Evolutionary conservation across 2,797 vertebrate species (phyloP).

Genomic region (Columba guinea): DNA sequence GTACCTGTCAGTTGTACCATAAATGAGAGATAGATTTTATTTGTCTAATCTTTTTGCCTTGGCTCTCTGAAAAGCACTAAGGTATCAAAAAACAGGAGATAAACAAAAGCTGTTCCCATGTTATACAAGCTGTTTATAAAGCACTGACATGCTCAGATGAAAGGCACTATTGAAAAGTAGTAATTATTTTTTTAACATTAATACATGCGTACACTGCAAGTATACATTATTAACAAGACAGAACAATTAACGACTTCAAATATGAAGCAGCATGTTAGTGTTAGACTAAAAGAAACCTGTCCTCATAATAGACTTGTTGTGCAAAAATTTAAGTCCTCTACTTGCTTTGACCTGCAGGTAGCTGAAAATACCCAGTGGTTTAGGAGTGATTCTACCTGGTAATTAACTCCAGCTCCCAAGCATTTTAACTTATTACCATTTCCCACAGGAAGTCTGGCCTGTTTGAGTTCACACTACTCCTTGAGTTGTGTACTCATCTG

Average conservation of each 20-base stretch:
- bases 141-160: slow-evolving; percentile 36
- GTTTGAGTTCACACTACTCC: background rate
- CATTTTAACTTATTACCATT: slow-evolving; percentile 16
- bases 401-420: background rate
- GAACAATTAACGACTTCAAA: slow-evolving; percentile 40
- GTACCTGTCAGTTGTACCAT: background rate
- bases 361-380: background rate
- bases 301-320: background rate
- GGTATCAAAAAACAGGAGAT: background rate
- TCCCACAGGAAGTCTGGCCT: slow-evolving; percentile 10
- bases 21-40: background rate
- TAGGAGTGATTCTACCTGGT: background rate
- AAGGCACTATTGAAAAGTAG: background rate
- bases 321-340: slow-evolving; percentile 24
- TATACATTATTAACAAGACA: background rate
- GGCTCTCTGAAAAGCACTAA: background rate
- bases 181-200: slow-evolving; percentile 38
- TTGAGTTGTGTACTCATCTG: background rate
- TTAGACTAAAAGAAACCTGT: background rate
- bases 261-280: slow-evolving; percentile 18
- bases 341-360: slow-evolving; percentile 59
- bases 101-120: background rate
- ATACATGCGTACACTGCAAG: background rate
- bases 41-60: background rate
- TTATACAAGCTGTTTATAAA: background rate